A percentile compares a stretch with the other conserved stretches of the same genome.
phyloP scores from a whole-genome alignment of 2,113 vertebrate species.

The Melanocharis versteri region DNA sequence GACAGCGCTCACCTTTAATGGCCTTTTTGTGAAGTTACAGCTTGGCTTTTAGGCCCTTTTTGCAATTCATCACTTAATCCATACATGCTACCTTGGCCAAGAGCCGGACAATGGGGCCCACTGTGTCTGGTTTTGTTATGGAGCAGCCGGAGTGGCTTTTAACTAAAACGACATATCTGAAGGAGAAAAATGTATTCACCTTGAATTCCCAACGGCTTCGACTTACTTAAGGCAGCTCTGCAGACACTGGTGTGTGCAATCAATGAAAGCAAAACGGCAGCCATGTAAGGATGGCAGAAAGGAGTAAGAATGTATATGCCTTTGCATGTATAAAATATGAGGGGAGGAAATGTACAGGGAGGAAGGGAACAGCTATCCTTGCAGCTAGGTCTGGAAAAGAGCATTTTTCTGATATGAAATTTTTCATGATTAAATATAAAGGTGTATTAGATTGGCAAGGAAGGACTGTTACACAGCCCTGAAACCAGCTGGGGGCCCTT shows the following conservation, averaged over 20 bases:
- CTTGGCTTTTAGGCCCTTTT: constrained; percentile 57
- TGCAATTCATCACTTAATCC: constrained; percentile 66
- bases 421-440: neutral
- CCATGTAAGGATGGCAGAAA: neutral
- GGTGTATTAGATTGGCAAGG: neutral
- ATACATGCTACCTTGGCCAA: constrained; percentile 19
- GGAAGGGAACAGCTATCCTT: neutral
- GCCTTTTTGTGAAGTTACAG: constrained; percentile 57
- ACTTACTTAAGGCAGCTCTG: constrained; percentile 27
- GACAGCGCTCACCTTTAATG: constrained; percentile 58
- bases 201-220: constrained; percentile 32
- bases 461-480: neutral
- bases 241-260: constrained; percentile 3
- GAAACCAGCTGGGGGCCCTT: neutral
- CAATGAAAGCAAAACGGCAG: constrained; percentile 26
- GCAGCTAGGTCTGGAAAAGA: neutral
- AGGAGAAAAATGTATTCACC: constrained; percentile 45
- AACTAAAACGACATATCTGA: constrained; percentile 46
- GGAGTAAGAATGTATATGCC: neutral
- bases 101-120: constrained; percentile 40
- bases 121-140: constrained; percentile 31
- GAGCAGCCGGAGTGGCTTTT: constrained; percentile 58
- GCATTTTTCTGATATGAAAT: neutral
- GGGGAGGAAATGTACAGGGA: neutral
- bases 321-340: constrained; percentile 1